Evolutionary conservation across 2,797 vertebrate genomes (phyloP).

Genomic region (Spheniscus humboldti): DNA sequence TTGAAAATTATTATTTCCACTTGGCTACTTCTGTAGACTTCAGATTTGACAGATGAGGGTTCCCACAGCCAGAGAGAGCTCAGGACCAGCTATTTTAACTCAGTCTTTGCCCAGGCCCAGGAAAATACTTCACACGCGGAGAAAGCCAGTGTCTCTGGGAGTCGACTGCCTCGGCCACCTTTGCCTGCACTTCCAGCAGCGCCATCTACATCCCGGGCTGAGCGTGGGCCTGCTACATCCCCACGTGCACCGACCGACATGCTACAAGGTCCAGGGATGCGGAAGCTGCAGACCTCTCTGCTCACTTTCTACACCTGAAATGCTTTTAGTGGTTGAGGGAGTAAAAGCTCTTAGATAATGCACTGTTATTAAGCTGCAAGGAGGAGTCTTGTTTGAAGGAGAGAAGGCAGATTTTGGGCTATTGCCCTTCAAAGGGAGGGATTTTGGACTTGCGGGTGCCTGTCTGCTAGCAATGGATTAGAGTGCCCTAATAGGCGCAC

Average conservation of each 20-base stretch:
- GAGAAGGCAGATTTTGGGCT: neutral
- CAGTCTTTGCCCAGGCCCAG: neutral
- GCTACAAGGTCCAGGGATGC: neutral
- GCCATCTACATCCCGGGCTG: accelerated
- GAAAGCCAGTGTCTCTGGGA: neutral
- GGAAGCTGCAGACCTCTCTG: neutral
- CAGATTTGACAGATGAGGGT: neutral
- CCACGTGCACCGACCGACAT: accelerated
- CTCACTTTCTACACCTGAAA: neutral
- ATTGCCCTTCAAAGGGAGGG: neutral
- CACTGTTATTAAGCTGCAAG: neutral
- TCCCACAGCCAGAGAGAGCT: neutral
- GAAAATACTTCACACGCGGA: neutral
- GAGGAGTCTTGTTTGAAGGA: neutral
- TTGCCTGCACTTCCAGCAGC: neutral
- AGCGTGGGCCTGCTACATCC: accelerated
- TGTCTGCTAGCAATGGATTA: neutral
- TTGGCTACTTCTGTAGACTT: neutral
- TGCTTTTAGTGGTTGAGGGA: neutral
- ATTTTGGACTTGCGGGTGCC: neutral
- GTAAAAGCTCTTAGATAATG: neutral
- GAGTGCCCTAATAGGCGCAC: neutral
- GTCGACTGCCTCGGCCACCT: accelerated
- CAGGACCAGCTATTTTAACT: neutral
- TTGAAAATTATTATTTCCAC: neutral